Conservation (phyloP, 2,113 vertebrate species). For the Pachycephala philippinensis region DNA sequence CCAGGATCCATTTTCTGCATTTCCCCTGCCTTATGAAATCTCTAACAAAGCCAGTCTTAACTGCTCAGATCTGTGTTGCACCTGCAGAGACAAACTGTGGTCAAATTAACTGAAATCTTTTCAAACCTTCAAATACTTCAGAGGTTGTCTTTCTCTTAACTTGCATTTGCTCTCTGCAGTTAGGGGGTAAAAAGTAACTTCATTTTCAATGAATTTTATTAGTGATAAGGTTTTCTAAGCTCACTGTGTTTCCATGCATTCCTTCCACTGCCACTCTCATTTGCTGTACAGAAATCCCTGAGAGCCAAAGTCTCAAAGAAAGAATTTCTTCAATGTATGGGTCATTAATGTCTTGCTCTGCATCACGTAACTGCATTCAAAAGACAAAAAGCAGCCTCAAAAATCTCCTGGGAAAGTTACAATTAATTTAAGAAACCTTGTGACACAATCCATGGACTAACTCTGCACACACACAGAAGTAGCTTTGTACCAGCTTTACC, state of each 20-base stretch:
- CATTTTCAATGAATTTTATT: not conserved
- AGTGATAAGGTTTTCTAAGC: not conserved
- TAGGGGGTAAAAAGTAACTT: not conserved
- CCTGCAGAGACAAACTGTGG: not conserved
- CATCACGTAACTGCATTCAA: fast-evolving
- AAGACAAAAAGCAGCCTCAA: not conserved
- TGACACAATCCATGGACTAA: not conserved
- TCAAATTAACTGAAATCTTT: not conserved
- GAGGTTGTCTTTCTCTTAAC: not conserved
- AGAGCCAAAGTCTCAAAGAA: not conserved
- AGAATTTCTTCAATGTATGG: not conserved
- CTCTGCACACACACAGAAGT: not conserved
- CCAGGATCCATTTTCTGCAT: not conserved
- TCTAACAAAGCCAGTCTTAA: not conserved
- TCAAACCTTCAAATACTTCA: not conserved
- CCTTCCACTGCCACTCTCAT: not conserved
- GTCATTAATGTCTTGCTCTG: not conserved
- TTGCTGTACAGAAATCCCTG: not conserved
- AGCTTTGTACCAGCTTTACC: not conserved
- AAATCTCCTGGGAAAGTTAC: not conserved
- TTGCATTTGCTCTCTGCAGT: not conserved
- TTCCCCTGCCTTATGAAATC: not conserved
- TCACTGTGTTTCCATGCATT: not conserved
- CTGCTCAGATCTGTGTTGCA: not conserved
- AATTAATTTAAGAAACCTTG: not conserved